Evolutionary conservation across 1,140 invertebrate genomes (phyloP), one percentile per base, ranked within the genome.

Genomic region (Leptoteleia sp.): DNA sequence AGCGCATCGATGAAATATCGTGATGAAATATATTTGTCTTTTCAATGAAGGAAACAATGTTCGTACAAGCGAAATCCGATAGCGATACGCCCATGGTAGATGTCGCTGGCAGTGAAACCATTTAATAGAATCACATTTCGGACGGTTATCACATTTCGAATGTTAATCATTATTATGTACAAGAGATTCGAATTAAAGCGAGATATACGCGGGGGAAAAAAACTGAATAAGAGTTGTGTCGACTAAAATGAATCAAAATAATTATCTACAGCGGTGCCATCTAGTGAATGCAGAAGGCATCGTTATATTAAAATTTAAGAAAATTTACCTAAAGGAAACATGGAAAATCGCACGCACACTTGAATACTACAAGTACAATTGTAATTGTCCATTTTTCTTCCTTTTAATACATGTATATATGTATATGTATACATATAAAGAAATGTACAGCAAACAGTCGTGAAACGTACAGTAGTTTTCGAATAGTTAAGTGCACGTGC

Each of bases 61-160:
- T n/a, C n/a, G n/a, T n/a, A n/a, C n/a, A 67, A 55, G 62, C 64
- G 19, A 48, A 38, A 19, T 57, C 33, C 19, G 42, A 47, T 55
- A 50, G 12, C 25, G 13, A 57, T 57, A 59, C 43, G 19, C 61
- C 61, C 43, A 37, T 27, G 16, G 22, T 67, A 45, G 43, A 65
- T 25, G 22, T 25, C 54, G 22, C 33, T 50, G 72, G 45, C 43
- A 57, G 72, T 68, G 45, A 54, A 22, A 76, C 43, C 29, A 43
- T n/a, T 43, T 13, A n/a, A 38, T 3, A 48, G 13, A 48, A 67
- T 55, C 42, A 55, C 42, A 45, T 59, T 65, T 65, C 45, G 71
- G 71, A 75, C 59, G 59, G 61, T 65, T 67, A 59, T 65, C 61
- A 65, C 45, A 59, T 57, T 68, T 61, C 55, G 55, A 75, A 55